These are phyloP conservation scores for Electrona antarctica DNA, from an alignment of 2,113 vertebrate genomes.

Conservation along the genomic window DNA sequence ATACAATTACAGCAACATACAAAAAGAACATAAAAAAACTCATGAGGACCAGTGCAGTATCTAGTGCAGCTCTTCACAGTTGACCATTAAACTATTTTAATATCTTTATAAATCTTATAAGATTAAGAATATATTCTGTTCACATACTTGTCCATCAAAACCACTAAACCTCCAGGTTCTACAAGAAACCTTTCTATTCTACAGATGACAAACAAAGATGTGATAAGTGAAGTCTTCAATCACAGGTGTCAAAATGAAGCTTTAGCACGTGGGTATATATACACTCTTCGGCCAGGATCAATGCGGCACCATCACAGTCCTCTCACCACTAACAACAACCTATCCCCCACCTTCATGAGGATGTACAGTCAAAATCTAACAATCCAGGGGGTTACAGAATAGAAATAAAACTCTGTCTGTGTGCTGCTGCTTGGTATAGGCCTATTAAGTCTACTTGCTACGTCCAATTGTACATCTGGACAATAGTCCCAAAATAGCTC, in stretches of 20 bases:
- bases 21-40: too few species aligned
- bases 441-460: neutral
- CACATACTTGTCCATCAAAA: too few species aligned
- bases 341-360: conserved; percentile 30
- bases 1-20: too few species aligned
- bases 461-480: neutral
- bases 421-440: neutral
- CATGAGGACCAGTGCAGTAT: too few species aligned
- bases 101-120: too few species aligned
- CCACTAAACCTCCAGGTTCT: too few species aligned
- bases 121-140: too few species aligned
- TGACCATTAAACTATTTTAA: too few species aligned
- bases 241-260: conserved; percentile 48
- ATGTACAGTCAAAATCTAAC: conserved; percentile 11
- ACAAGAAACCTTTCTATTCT: neutral
- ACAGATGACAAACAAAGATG: neutral
- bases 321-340: conserved; percentile 33
- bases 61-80: too few species aligned
- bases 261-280: conserved; percentile 46
- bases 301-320: conserved; percentile 44
- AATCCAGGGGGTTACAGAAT: neutral
- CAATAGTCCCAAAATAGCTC: neutral
- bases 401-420: neutral
- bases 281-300: conserved; percentile 52
- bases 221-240: conserved; percentile 45